phyloP scores from a whole-genome alignment of 2,113 vertebrate genomes.

The Stercorarius parasiticus region DNA sequence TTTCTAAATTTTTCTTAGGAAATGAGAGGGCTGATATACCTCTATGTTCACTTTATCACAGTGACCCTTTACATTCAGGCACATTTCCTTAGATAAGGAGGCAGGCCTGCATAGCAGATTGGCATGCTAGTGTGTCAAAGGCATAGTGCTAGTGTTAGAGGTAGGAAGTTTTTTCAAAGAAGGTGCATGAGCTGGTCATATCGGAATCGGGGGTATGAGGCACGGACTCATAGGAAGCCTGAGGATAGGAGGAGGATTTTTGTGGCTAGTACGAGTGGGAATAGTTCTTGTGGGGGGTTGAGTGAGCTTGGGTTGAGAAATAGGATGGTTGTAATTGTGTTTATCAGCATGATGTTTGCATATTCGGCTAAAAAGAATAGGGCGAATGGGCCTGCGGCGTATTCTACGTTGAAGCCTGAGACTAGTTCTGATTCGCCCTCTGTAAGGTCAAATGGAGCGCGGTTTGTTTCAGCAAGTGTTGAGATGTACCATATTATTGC shows the following conservation, averaged over 20 bases:
- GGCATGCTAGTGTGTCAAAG: background rate
- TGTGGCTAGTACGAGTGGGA: background rate
- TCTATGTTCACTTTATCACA: background rate
- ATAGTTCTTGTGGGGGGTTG: fast-evolving
- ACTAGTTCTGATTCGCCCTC: too few species aligned
- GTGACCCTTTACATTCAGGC: background rate
- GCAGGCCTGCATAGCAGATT: background rate
- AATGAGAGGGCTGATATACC: background rate
- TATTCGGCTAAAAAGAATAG: too few species aligned
- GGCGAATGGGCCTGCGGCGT: too few species aligned
- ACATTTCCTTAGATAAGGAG: background rate
- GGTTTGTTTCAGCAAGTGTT: too few species aligned
- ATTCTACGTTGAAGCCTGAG: too few species aligned
- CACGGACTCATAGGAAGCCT: background rate
- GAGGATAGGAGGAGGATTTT: background rate
- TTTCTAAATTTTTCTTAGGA: background rate
- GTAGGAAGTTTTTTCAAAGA: background rate
- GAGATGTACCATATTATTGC: too few species aligned
- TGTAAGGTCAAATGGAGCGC: too few species aligned
- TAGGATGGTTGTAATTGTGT: too few species aligned
- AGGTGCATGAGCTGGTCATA: conserved; percentile 3
- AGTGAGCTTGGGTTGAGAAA: background rate
- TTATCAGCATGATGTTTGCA: too few species aligned
- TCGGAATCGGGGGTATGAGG: conserved; percentile 1
- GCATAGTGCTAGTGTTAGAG: background rate